Evolutionary conservation across 2,113 vertebrate species (phyloP).

Genomic region (Cyphomyrus plagiostoma): DNA sequence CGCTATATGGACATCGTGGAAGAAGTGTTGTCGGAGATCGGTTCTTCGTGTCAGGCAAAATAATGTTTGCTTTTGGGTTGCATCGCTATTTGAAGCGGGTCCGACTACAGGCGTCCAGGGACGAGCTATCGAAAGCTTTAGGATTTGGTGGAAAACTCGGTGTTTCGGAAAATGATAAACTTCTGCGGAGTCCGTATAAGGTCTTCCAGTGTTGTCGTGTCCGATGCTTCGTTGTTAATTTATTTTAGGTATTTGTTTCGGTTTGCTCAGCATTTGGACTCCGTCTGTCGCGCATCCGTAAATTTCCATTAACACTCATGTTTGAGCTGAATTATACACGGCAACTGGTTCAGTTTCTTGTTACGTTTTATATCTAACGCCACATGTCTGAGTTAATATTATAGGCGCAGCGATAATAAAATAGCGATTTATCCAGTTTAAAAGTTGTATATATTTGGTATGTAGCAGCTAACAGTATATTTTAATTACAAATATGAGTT

Average conservation of each 20-base stretch:
- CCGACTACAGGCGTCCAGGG: background rate
- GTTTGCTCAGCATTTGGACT: background rate
- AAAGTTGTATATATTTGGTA: background rate
- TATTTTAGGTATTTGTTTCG: background rate
- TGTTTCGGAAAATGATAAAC: conserved; percentile 9
- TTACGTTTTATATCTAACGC: background rate
- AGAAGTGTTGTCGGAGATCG: background rate
- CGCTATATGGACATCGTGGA: background rate
- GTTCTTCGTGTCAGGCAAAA: no score
- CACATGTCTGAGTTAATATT: background rate
- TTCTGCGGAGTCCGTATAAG: background rate
- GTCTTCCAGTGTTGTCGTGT: background rate
- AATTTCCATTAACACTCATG: background rate
- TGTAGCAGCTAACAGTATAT: background rate
- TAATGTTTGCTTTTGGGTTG: background rate
- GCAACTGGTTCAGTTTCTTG: background rate
- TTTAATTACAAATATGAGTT: background rate
- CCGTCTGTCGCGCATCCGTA: background rate
- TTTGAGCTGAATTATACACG: background rate
- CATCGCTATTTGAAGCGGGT: background rate
- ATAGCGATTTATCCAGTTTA: background rate
- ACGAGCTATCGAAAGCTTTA: background rate
- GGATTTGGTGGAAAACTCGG: background rate
- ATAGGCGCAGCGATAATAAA: background rate
- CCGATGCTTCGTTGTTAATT: background rate